phyloP scores from a whole-genome alignment of 1,140 invertebrate genomes.

The Coenobita brevimanus region DNA sequence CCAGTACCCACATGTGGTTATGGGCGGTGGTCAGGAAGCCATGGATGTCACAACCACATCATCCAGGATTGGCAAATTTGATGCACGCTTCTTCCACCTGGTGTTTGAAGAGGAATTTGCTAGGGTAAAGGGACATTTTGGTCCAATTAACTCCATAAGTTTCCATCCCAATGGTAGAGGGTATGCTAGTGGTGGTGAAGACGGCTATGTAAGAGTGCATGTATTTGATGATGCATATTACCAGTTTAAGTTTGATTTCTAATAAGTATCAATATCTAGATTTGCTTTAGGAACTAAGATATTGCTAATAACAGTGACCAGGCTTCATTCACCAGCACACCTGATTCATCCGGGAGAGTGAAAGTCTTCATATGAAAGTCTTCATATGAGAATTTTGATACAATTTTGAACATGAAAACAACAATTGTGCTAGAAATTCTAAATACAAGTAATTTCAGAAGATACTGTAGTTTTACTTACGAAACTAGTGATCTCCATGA shows the following conservation, averaged over 20 bases:
- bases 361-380: neutral
- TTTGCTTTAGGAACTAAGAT: neutral
- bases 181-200: constrained; percentile 97
- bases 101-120: constrained; percentile 99
- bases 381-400: neutral
- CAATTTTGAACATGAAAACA: constrained; percentile 16
- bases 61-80: constrained; percentile 96
- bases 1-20: constrained; percentile 85
- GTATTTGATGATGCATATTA: constrained; percentile 97
- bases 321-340: neutral
- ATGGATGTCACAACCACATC: constrained; percentile 99
- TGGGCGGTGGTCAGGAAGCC: constrained; percentile 98
- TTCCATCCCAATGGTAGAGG: constrained; percentile 99
- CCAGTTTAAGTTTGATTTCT: constrained; percentile 97
- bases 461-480: neutral
- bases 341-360: neutral
- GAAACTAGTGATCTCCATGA: no score
- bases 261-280: constrained; percentile 54
- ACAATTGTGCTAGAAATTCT: constrained; percentile 33
- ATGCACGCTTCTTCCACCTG: constrained; percentile 97
- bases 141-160: constrained; percentile 98
- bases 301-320: neutral
- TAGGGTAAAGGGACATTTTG: constrained; percentile 98
- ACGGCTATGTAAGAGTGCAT: constrained; percentile 97
- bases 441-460: constrained; percentile 57